Conservation (phyloP, 2,113 vertebrate genomes). For the Mirza zaza region DNA sequence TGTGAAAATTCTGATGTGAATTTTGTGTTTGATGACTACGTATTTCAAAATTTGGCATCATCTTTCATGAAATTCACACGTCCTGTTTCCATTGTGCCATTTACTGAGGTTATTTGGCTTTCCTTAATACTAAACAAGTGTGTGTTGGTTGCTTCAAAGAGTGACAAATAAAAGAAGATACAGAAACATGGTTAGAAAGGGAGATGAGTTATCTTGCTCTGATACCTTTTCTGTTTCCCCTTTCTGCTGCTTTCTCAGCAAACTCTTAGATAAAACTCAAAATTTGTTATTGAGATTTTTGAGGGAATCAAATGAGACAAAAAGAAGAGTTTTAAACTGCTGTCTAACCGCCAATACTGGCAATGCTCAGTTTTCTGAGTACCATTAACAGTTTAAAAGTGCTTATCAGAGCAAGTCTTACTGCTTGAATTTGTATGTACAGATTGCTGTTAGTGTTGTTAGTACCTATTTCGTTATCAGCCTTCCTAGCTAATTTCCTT, state of each 20-base stretch:
- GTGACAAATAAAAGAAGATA: not conserved
- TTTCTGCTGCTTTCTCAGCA: not conserved
- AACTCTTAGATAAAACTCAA: not conserved
- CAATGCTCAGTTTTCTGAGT: not conserved
- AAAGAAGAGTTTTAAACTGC: not conserved
- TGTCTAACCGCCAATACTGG: not conserved
- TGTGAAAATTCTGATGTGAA: not conserved
- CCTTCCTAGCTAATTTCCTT: slow-evolving; percentile 61
- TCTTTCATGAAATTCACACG: not conserved
- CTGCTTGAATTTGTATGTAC: slow-evolving; percentile 24
- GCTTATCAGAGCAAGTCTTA: slow-evolving; percentile 42
- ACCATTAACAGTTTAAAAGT: slow-evolving; percentile 16
- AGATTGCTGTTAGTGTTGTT: slow-evolving; percentile 9
- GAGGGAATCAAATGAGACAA: not conserved
- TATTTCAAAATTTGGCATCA: not conserved
- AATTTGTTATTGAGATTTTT: not conserved
- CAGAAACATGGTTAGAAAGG: not conserved
- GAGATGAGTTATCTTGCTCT: not conserved
- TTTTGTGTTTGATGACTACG: not conserved
- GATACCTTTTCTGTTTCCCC: not conserved
- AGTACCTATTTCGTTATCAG: slow-evolving; percentile 43
- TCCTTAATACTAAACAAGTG: not conserved
- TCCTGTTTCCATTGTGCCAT: not conserved
- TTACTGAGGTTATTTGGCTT: not conserved
- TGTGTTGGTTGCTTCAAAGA: not conserved